These are phyloP conservation scores for Gracilinanus agilis DNA, from an alignment of 2,113 vertebrate species.

Conservation along the genomic window DNA sequence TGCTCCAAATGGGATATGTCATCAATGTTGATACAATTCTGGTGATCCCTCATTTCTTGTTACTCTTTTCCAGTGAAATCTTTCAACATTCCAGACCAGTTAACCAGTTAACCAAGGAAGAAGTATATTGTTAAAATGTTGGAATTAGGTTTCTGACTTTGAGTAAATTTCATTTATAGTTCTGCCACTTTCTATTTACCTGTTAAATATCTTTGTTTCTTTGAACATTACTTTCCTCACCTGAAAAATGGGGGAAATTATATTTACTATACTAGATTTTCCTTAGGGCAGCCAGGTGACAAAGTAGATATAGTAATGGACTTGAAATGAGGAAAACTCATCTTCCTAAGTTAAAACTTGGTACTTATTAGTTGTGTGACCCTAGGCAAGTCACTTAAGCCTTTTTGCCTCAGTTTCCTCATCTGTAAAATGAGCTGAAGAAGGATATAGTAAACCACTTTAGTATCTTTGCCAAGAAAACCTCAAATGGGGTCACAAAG, in stretches of 20 bases:
- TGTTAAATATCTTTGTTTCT: background rate
- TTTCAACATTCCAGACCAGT: background rate
- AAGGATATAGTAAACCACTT: no score
- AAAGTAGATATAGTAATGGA: no score
- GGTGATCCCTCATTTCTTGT: constrained; percentile 13
- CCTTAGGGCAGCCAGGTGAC: no score
- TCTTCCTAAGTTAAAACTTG: no score
- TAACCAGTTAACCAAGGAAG: background rate
- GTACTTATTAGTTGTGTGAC: no score
- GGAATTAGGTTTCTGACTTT: background rate
- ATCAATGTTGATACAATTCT: background rate
- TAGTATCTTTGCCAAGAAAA: no score
- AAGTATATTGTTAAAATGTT: background rate
- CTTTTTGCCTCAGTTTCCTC: no score
- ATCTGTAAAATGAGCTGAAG: no score
- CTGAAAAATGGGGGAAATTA: background rate
- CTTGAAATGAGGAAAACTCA: no score
- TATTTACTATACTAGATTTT: background rate
- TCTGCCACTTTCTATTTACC: background rate
- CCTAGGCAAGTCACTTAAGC: no score
- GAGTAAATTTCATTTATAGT: background rate
- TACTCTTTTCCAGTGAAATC: background rate
- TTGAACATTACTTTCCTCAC: background rate
- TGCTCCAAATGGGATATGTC: background rate
- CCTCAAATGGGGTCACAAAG: no score